Percentiles rank a stretch among this genome's conserved stretches.
Evolutionary conservation across 2,888 invertebrate genomes (phyloP).

Genomic region (Xanthorhoe spadicearia): DNA sequence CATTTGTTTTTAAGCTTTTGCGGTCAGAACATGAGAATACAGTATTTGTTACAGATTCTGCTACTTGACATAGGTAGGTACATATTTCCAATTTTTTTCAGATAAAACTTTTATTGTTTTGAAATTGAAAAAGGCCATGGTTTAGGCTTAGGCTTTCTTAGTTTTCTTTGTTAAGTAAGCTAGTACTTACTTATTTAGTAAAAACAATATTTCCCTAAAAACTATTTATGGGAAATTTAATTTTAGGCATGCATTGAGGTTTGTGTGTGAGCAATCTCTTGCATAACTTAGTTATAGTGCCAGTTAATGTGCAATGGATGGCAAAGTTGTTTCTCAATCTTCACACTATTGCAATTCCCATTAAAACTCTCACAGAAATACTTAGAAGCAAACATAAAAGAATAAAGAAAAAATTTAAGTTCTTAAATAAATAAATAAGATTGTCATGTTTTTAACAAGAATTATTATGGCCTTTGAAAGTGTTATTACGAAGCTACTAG

Average conservation of each 20-base stretch:
- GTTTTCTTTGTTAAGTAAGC: no score
- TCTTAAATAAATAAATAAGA: neutral
- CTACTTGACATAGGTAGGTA: no score
- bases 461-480: neutral
- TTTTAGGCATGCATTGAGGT: neutral
- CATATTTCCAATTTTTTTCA: no score
- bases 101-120: no score
- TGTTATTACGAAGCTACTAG: neutral
- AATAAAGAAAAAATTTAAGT: neutral
- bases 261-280: conserved; percentile 9
- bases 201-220: neutral
- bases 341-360: conserved; percentile 2
- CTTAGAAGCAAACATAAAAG: neutral
- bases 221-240: neutral
- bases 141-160: no score
- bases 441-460: neutral
- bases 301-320: conserved; percentile 19
- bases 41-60: no score
- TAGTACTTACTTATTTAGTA: neutral
- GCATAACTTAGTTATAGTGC: conserved; percentile 14
- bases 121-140: no score
- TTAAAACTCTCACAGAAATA: neutral
- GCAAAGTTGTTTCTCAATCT: conserved; percentile 13
- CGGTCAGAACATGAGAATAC: no score
- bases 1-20: no score